These are phyloP conservation scores for Zygaena filipendulae DNA, from an alignment of 2,888 invertebrate species.

Conservation along the genomic window DNA sequence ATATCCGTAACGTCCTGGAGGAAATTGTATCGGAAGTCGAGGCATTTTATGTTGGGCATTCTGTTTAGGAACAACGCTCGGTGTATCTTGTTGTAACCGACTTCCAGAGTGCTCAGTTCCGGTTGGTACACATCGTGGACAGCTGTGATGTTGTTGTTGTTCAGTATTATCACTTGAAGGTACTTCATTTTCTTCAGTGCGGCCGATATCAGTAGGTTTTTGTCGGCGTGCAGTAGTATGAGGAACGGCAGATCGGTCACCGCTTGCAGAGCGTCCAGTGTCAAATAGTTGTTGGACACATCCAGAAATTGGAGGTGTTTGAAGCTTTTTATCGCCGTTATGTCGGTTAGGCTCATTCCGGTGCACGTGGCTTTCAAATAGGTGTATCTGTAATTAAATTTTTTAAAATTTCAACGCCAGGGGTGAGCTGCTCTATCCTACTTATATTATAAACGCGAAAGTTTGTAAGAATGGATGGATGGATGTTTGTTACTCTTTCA, in stretches of 20 bases:
- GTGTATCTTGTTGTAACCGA: constrained; percentile 55
- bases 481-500: too few relatives aligned
- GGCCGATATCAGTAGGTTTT: constrained; percentile 57
- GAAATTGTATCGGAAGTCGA: constrained; percentile 65
- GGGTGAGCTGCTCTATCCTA: too few relatives aligned
- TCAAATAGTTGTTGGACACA: constrained; percentile 64
- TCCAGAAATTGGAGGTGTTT: constrained; percentile 68
- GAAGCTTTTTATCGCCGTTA: constrained; percentile 57
- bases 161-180: constrained; percentile 70
- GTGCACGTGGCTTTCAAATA: constrained; percentile 66
- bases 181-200: constrained; percentile 61
- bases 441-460: too few relatives aligned
- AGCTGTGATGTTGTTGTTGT: constrained; percentile 57
- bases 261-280: constrained; percentile 49
- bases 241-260: constrained; percentile 62
- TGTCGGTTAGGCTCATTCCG: constrained; percentile 58
- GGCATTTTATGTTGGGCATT: constrained; percentile 51
- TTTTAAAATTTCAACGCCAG: background rate
- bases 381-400: constrained; percentile 53
- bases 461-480: too few relatives aligned
- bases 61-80: constrained; percentile 29
- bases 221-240: constrained; percentile 66
- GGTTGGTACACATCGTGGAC: constrained; percentile 65
- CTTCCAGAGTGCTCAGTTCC: constrained; percentile 63
- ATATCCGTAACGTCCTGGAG: constrained; percentile 49